A percentile compares a stretch with the other conserved stretches of the same genome.
Evolutionary conservation across 2,888 invertebrate genomes (phyloP).

Genomic region (Idaea biselata): DNA sequence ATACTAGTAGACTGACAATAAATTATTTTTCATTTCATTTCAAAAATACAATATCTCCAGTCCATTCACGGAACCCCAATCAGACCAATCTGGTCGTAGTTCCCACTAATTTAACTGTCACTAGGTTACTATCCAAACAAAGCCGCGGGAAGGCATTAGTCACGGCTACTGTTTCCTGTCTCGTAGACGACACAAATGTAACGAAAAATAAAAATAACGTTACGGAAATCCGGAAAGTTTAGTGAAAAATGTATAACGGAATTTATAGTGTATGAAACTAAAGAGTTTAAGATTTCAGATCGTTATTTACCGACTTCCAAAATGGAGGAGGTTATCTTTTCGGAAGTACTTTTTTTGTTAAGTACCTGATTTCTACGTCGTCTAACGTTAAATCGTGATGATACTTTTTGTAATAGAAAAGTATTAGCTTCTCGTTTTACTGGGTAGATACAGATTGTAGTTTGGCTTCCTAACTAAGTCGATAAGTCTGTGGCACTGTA

Average conservation of each 20-base stretch:
- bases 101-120: slow-evolving; percentile 43
- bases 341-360: too few species aligned
- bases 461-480: too few species aligned
- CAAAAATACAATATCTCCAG: background rate
- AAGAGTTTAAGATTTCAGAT: too few species aligned
- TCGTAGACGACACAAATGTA: slow-evolving; percentile 30
- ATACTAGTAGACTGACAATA: too few species aligned
- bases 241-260: background rate
- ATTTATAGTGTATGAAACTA: background rate
- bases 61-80: background rate
- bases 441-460: too few species aligned
- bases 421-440: too few species aligned
- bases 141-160: slow-evolving; percentile 54
- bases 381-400: too few species aligned
- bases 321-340: background rate
- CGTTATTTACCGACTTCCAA: background rate
- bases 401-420: too few species aligned
- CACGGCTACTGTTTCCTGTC: slow-evolving; percentile 38
- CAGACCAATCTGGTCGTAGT: slow-evolving; percentile 8
- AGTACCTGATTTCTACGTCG: too few species aligned
- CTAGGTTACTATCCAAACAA: slow-evolving; percentile 40
- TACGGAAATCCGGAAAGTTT: slow-evolving; percentile 4
- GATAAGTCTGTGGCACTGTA: too few species aligned
- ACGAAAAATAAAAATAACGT: slow-evolving; percentile 2
- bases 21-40: too few species aligned